Conservation (phyloP, 2,888 invertebrate genomes). For the Drepana falcataria region DNA sequence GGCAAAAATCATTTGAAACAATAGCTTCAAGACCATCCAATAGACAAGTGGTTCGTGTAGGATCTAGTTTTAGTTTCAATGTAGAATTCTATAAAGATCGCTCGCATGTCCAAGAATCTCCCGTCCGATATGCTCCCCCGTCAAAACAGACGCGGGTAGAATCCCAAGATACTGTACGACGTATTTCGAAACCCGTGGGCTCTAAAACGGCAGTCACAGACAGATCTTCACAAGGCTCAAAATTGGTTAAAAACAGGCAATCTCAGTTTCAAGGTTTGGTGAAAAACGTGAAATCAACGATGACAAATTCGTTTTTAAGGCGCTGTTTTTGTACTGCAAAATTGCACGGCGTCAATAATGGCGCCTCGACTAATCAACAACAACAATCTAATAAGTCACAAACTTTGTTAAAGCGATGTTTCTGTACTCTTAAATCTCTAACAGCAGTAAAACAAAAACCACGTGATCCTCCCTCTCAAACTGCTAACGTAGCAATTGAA, state of each 20-base stretch:
- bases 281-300: slow-evolving; percentile 9
- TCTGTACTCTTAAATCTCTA: slow-evolving; percentile 12
- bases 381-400: slow-evolving; percentile 7
- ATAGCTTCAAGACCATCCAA: slow-evolving; percentile 4
- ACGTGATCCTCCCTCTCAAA: neutral
- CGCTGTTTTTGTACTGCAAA: slow-evolving; percentile 29
- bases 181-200: slow-evolving; percentile 1
- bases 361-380: slow-evolving; percentile 4
- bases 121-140: slow-evolving; percentile 2
- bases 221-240: neutral
- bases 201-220: neutral
- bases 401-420: slow-evolving; percentile 14
- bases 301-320: slow-evolving; percentile 14
- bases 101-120: slow-evolving; percentile 2
- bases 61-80: slow-evolving; percentile 31
- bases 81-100: slow-evolving; percentile 29
- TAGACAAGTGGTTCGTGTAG: slow-evolving; percentile 26
- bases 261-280: slow-evolving; percentile 9
- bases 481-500: neutral
- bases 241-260: slow-evolving; percentile 1
- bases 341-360: slow-evolving; percentile 7
- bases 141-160: neutral
- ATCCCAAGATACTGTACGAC: slow-evolving; percentile 3
- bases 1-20: neutral
- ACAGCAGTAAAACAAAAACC: slow-evolving; percentile 11